Evolutionary conservation across 2,888 invertebrate genomes (phyloP).

Genomic region (Mimachlamys varia): DNA sequence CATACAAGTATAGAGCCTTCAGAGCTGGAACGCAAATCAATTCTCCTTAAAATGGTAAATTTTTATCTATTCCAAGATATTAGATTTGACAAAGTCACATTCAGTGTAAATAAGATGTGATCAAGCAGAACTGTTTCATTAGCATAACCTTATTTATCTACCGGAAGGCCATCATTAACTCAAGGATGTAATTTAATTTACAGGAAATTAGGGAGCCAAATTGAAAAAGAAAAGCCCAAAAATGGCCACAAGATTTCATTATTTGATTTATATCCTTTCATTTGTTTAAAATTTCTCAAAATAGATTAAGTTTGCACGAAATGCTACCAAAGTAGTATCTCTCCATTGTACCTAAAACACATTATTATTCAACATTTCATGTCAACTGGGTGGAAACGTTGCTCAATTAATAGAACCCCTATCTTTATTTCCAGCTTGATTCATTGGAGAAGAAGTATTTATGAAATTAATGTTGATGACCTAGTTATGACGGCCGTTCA

Average conservation of each 20-base stretch:
- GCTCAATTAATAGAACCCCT: background rate
- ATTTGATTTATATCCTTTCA: background rate
- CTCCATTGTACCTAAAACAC: background rate
- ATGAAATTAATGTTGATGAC: conserved; percentile 15
- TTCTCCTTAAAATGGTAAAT: conserved; percentile 16
- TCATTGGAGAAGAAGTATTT: background rate
- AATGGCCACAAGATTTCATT: background rate
- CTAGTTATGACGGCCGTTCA: background rate
- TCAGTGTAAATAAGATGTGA: background rate
- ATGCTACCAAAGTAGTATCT: background rate
- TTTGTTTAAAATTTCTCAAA: background rate
- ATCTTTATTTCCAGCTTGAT: conserved; percentile 13
- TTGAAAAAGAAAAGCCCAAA: background rate
- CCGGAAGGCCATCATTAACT: background rate
- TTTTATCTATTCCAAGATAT: background rate
- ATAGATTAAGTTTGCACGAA: background rate
- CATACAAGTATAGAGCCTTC: background rate
- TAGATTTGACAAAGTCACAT: background rate
- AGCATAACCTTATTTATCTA: background rate
- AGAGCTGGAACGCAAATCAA: background rate
- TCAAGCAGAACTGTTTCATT: background rate
- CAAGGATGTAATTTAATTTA: background rate
- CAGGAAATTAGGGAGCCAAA: background rate
- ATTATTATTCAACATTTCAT: background rate
- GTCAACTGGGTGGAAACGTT: background rate